Conservation (phyloP, 1,140 invertebrate genomes). For the Euwallacea fornicatus region DNA sequence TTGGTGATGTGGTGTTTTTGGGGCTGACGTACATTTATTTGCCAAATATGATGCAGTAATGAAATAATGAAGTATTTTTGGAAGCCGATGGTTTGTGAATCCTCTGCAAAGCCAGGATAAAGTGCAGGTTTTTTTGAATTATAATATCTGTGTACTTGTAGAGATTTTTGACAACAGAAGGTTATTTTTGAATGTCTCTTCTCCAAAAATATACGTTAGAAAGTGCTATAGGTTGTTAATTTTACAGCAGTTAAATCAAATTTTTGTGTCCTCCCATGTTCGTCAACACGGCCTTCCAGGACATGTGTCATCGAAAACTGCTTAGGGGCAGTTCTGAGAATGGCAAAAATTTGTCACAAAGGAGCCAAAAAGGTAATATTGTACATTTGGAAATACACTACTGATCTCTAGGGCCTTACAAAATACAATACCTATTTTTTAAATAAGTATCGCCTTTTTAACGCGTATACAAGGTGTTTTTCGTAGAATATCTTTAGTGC, state of each 20-base stretch:
- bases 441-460: slow-evolving; percentile 13
- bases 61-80: too few species aligned
- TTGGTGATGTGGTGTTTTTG: too few species aligned
- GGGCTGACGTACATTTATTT: too few species aligned
- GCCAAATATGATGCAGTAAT: too few species aligned
- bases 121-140: too few species aligned
- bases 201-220: too few species aligned
- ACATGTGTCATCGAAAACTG: background rate
- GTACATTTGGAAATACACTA: background rate
- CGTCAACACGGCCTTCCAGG: background rate
- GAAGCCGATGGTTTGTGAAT: too few species aligned
- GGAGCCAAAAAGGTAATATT: slow-evolving; percentile 7
- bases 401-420: slow-evolving; percentile 29
- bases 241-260: background rate
- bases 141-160: too few species aligned
- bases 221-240: background rate
- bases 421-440: slow-evolving; percentile 20
- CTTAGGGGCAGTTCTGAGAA: background rate
- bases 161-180: too few species aligned
- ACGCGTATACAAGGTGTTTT: background rate
- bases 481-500: background rate
- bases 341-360: slow-evolving; percentile 7
- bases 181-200: too few species aligned
- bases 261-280: background rate
- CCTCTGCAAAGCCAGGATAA: too few species aligned